These are phyloP conservation scores for Gallinago stenura DNA, from an alignment of 2,797 vertebrate genomes.

Conservation along the genomic window DNA sequence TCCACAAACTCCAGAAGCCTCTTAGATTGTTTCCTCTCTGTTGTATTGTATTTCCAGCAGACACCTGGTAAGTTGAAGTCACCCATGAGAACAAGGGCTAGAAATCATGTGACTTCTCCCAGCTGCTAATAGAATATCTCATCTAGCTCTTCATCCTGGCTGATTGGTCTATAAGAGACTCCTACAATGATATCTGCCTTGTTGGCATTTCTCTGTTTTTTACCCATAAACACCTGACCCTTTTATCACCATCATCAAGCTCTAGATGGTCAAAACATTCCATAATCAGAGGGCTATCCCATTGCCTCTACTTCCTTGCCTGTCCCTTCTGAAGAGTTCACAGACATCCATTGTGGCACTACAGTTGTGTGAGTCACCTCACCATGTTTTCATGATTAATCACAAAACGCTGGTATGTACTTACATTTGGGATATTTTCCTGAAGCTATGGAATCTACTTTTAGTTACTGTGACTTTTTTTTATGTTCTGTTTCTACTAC, in stretches of 20 bases:
- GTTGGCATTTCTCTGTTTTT: not conserved
- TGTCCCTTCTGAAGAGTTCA: too few species aligned
- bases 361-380: not conserved
- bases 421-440: not conserved
- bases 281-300: too few species aligned
- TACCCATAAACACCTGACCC: not conserved
- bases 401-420: not conserved
- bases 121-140: not conserved
- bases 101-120: not conserved
- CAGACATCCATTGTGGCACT: not conserved
- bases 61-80: too few species aligned
- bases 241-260: not conserved
- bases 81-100: not conserved
- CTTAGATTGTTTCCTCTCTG: too few species aligned
- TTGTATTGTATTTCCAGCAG: too few species aligned
- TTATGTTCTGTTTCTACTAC: not conserved
- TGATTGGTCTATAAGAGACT: not conserved
- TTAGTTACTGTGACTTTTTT: not conserved
- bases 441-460: not conserved
- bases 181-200: not conserved
- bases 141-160: not conserved
- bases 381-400: not conserved
- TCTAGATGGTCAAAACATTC: too few species aligned
- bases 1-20: not conserved
- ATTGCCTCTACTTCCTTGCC: too few species aligned